These are phyloP conservation scores for Cosmorhoe ocellata DNA, from an alignment of 2,888 invertebrate genomes.

Conservation along the genomic window DNA sequence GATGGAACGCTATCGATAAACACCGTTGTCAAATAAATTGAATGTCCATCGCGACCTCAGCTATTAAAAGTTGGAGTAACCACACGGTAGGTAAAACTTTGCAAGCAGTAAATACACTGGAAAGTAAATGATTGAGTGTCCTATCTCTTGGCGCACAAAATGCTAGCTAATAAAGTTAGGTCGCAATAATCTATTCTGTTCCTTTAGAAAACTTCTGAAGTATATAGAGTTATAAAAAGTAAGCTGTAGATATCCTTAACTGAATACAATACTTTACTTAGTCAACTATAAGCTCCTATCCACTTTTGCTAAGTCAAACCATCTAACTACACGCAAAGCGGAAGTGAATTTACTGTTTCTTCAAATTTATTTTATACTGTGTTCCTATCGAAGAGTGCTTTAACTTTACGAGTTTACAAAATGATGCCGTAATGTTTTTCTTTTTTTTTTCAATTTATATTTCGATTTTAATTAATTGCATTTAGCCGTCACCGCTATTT, in stretches of 20 bases:
- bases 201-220: too few species aligned
- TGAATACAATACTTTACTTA: too few species aligned
- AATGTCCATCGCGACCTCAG: conserved; percentile 19
- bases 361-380: not conserved
- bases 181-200: too few species aligned
- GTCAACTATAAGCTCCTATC: too few species aligned
- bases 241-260: too few species aligned
- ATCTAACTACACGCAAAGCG: not conserved
- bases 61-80: conserved; percentile 28
- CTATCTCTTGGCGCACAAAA: too few species aligned
- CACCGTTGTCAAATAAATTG: conserved; percentile 18
- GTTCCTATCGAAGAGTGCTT: not conserved
- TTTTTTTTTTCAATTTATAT: not conserved
- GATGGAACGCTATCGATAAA: conserved; percentile 21
- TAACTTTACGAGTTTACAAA: not conserved
- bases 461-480: too few species aligned
- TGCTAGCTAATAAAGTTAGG: too few species aligned
- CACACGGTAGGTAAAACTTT: not conserved
- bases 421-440: not conserved
- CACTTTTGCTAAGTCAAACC: too few species aligned
- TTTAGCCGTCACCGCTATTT: too few species aligned
- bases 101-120: not conserved
- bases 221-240: too few species aligned
- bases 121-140: too few species aligned
- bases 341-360: not conserved